Base-by-base conservation (phyloP, 2,888 invertebrate species). In the Mythimna lalbum region DNA sequence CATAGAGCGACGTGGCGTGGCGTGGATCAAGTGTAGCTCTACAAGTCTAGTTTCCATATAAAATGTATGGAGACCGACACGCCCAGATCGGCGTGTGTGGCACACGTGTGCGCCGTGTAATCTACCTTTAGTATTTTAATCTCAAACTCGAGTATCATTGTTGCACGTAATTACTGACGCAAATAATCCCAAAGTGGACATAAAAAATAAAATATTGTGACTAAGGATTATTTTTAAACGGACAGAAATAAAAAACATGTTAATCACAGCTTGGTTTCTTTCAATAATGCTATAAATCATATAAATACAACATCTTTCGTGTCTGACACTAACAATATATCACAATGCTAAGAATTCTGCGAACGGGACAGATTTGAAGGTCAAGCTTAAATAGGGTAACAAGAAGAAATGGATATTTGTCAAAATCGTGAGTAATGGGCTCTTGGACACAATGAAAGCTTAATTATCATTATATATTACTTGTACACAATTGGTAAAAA, bases 211-310 rank as follows among this genome's bases (percentile, higher is more conserved):
- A 60, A 50, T 72, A 70, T 78, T 74, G 21, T 70, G 64, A 61
- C 69, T 60, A 55, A 4, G 12, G 12, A 10, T 27, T 72, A 64
- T 82, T 72, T 71, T 49, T 68, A 62, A 63, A 62, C 2, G 73
- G 65, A 36, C 63, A 43, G 7, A 72, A 77, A 76, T 86, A 74
- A 84, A 78, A 81, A 1, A 49, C 69, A 60, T 31, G 57, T 64
- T 79, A 87, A 90, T 91, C 88, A 92, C 90, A 92, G 90, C 88
- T 92, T 90, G 90, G 89, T 90, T 93, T 90, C 81, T 79, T 88
- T 86, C 73, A 86, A 85, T 86, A 84, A 78, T 80, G 79, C 79
- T 82, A 82, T 76, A 83, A 81, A 79, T 74, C 66, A 78, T 78
- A 72, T 79, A 83, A 82, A 87, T 85, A 82, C 80, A 50, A 73